These are phyloP conservation scores for Julus scanicus DNA, from an alignment of 2,888 invertebrate species.

Conservation along the genomic window DNA sequence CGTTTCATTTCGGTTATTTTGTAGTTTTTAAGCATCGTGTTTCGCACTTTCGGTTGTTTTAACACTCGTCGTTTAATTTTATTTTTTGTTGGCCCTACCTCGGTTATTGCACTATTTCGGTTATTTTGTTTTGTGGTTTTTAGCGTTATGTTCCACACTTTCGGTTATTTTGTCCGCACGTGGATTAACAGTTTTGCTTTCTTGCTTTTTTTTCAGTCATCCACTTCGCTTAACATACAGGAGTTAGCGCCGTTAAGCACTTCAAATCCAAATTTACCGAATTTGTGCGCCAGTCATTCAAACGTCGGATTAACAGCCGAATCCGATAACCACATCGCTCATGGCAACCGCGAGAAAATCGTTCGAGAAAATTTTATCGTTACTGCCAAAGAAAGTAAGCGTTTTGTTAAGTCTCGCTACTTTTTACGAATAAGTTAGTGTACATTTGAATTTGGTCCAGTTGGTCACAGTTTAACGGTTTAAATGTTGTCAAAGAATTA, in stretches of 20 bases:
- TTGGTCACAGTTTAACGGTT: too few relatives aligned
- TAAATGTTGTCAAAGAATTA: too few relatives aligned
- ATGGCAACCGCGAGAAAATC: conserved; percentile 65
- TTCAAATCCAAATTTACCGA: conserved; percentile 66
- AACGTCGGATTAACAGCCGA: background rate
- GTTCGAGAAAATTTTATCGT: conserved; percentile 76
- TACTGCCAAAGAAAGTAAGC: conserved; percentile 76
- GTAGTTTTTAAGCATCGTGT: background rate
- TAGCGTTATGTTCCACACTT: background rate
- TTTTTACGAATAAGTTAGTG: too few relatives aligned
- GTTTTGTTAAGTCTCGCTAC: too few relatives aligned
- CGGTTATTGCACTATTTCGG: background rate
- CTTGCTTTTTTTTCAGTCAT: background rate
- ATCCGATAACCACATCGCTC: background rate
- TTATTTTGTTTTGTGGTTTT: background rate
- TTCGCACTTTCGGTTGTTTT: background rate
- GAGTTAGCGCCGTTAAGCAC: conserved; percentile 62
- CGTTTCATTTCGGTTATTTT: background rate
- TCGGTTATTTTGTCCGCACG: background rate
- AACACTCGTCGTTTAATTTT: background rate
- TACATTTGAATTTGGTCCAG: too few relatives aligned
- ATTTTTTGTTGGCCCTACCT: background rate
- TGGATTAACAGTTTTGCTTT: background rate
- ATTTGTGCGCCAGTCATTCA: conserved; percentile 58
- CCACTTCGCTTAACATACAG: conserved; percentile 56